Evolutionary conservation across 64 coral and sea anemone genomes (phyloP), one percentile per base, ranked within the genome.

Genomic region (Actinia tenebrosa): DNA sequence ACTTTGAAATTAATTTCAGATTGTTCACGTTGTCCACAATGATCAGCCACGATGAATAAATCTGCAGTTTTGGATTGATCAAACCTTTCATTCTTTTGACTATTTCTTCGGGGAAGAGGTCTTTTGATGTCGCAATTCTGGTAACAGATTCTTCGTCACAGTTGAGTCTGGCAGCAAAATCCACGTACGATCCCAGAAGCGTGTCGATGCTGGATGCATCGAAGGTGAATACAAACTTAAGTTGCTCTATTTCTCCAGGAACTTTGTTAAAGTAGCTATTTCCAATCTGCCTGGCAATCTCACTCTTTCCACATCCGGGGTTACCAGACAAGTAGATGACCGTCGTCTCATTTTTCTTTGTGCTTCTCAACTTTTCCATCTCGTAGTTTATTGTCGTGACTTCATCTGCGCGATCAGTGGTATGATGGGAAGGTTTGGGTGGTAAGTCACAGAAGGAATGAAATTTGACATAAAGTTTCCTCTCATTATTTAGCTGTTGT

Each of bases 21-120:
- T 86, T 20, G 10, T 23, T 44, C 16, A 94, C 92, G 53, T 94
- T 87, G 44, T 89, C 88, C 17, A 94, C 83, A 64, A 94, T 83
- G 52, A 89, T 69, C 45, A 93, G 26, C 91, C 91, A 93, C 5
- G 83, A 89, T 79, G 71, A 52, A 45, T 86, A 89, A 56, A 27
- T 53, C 1, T 62, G 14, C 53, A 94, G 22, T 89, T 56, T 82
- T 0, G 45, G 44, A 11, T 44, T 56, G 45, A 87, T 55, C 26
- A 87, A 17, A 10, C 7, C 78, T 72, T 26, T 94, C 5, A 94
- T 22, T 5, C 83, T 37, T 4, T 13, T 10, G 45, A 94, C 81
- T 60, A 90, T 89, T 10, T 89, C 84, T 77, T 87, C 88, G 27
- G 44, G 89, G 5, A 45, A 71, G 20, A 80, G 17, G 25, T 79